These are phyloP conservation scores for Anneissia japonica DNA, from an alignment of 35 echinoderm and acorn worm species.

Conservation along the genomic window DNA sequence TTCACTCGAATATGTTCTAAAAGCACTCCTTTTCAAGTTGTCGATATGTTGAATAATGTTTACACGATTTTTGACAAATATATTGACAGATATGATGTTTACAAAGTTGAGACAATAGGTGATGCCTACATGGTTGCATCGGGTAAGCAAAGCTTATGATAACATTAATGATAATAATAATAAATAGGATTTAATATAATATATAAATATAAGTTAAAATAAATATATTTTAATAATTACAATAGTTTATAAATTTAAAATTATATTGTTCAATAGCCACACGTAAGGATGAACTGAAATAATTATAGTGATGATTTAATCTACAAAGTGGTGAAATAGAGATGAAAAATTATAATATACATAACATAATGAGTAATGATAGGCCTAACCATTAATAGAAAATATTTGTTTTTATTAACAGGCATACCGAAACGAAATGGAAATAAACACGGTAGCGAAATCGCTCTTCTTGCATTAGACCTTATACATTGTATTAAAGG, in stretches of 20 bases:
- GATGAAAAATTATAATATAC: too few species aligned
- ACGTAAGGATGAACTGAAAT: too few species aligned
- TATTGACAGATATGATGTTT: conserved; percentile 62
- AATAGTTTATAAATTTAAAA: too few species aligned
- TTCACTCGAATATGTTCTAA: conserved; percentile 87
- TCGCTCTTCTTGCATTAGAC: conserved; percentile 28
- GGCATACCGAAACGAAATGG: conserved; percentile 47
- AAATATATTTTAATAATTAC: too few species aligned
- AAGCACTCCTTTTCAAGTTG: conserved; percentile 75
- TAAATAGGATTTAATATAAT: too few species aligned
- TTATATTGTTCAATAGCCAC: too few species aligned
- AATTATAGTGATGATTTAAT: too few species aligned
- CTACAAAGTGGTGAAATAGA: too few species aligned
- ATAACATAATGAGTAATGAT: not conserved
- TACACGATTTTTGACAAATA: conserved; percentile 52
- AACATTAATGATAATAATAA: too few species aligned
- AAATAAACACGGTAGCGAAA: conserved; percentile 28
- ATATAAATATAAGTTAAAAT: too few species aligned
- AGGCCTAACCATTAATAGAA: not conserved
- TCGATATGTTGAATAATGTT: conserved; percentile 52
- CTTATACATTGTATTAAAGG: not conserved
- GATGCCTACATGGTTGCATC: conserved; percentile 66
- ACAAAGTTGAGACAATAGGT: conserved; percentile 66
- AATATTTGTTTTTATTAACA: not conserved
- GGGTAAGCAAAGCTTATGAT: too few species aligned